phyloP scores from a whole-genome alignment of 2,797 vertebrate genomes.

The Microctenopoma lineatum region DNA sequence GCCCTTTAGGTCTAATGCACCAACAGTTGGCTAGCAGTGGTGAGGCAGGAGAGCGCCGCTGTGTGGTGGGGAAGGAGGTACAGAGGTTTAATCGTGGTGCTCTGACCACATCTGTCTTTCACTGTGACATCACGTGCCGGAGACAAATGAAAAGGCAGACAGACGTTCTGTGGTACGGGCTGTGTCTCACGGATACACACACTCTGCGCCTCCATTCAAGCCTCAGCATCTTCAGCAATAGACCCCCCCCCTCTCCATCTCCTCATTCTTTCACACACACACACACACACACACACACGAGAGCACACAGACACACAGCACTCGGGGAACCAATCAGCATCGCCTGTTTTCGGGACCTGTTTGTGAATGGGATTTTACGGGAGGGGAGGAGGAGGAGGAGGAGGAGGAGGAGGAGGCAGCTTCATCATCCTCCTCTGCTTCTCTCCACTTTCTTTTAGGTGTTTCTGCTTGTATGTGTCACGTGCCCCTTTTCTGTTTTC shows the following conservation, averaged over 20 bases:
- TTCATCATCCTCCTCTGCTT: constrained; percentile 38
- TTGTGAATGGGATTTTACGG: constrained; percentile 80
- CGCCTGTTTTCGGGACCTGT: constrained; percentile 68
- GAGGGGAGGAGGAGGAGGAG: constrained; percentile 61
- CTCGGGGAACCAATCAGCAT: constrained; percentile 72
- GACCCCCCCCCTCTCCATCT: background rate
- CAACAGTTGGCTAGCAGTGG: constrained; percentile 34
- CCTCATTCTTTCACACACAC: constrained; percentile 40
- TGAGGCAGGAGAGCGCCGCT: constrained; percentile 15
- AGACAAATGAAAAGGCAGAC: constrained; percentile 5
- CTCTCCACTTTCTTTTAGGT: constrained; percentile 26
- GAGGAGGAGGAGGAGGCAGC: constrained; percentile 46
- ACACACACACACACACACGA: constrained; percentile 12
- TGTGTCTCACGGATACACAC: background rate
- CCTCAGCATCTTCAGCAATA: constrained; percentile 37
- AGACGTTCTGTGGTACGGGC: background rate
- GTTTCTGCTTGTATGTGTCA: background rate
- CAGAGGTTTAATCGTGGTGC: constrained; percentile 31
- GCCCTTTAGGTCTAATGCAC: constrained; percentile 1
- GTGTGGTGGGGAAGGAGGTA: constrained; percentile 19
- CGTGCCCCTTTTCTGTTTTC: background rate
- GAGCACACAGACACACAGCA: constrained; percentile 50
- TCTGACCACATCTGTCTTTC: constrained; percentile 36
- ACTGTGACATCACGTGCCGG: background rate
- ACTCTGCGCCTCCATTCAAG: constrained; percentile 57